Evolutionary conservation across 2,797 vertebrate genomes (phyloP).

Genomic region (Anabacerthia variegaticeps): DNA sequence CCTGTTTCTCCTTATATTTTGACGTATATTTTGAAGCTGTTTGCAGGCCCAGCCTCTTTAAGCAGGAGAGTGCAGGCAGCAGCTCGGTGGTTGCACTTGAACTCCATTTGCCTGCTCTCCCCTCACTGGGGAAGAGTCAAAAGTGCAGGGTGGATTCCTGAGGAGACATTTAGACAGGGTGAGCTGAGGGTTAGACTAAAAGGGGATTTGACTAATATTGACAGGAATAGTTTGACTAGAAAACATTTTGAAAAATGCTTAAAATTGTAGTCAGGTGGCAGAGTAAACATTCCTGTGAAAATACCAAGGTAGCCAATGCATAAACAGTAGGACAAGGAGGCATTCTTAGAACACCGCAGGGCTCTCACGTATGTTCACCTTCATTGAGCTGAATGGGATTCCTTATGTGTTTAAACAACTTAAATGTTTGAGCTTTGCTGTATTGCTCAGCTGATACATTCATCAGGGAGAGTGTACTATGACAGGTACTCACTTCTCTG

Average conservation of each 20-base stretch:
- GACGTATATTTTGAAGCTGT: not conserved
- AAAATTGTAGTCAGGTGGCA: not conserved
- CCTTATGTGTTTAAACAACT: not conserved
- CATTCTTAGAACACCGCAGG: not conserved
- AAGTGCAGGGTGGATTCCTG: not conserved
- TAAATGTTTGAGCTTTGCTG: not conserved
- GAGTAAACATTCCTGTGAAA: not conserved
- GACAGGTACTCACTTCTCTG: not conserved
- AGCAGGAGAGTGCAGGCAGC: not conserved
- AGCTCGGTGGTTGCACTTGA: rapidly evolving
- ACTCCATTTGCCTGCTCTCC: not conserved
- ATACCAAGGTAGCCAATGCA: not conserved
- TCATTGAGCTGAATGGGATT: not conserved
- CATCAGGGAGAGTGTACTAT: not conserved
- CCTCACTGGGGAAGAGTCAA: not conserved
- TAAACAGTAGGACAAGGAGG: conserved; percentile 42
- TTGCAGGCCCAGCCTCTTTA: not conserved
- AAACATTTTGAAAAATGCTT: not conserved
- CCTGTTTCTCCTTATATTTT: not conserved
- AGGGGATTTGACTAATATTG: not conserved
- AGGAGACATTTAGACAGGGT: not conserved
- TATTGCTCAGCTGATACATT: not conserved
- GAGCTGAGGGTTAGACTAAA: not conserved
- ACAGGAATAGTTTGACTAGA: not conserved
- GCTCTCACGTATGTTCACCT: not conserved